These are phyloP conservation scores for Amitus sp. DNA, from an alignment of 2,888 invertebrate species.

Conservation along the genomic window DNA sequence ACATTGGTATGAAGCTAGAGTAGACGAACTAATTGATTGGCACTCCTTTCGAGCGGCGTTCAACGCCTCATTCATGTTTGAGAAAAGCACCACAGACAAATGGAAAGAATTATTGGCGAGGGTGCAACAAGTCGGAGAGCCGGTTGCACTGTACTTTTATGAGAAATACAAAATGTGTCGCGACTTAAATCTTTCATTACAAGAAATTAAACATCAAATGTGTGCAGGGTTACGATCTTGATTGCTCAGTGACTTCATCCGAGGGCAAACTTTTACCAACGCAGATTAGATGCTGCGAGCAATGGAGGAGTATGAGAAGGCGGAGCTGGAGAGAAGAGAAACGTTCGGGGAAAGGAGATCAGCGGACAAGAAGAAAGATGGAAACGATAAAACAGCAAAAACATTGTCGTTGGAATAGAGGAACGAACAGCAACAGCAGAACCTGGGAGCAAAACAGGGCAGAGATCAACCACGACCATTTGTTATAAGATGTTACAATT, in stretches of 20 bases:
- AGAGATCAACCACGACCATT: too few relatives aligned
- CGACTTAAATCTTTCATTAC: constrained; percentile 2
- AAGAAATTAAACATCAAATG: constrained; percentile 6
- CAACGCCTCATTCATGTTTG: constrained; percentile 7
- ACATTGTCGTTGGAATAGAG: too few relatives aligned
- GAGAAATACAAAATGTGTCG: constrained; percentile 11
- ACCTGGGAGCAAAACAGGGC: too few relatives aligned
- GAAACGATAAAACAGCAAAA: too few relatives aligned
- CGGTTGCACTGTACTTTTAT: constrained; percentile 19
- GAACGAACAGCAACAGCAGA: too few relatives aligned
- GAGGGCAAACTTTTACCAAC: constrained; percentile 10
- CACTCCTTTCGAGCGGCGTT: constrained; percentile 9
- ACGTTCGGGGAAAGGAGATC: neutral
- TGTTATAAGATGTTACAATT: constrained; percentile 4
- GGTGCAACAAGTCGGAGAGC: too few relatives aligned
- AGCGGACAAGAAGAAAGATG: too few relatives aligned
- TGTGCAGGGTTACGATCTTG: constrained; percentile 9
- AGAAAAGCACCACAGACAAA: neutral
- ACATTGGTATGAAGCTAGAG: constrained; percentile 20
- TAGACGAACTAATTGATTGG: constrained; percentile 10
- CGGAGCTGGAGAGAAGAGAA: neutral
- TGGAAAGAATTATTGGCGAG: too few relatives aligned
- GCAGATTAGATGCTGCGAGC: constrained; percentile 8
- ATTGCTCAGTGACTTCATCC: constrained; percentile 12
- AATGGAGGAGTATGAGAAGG: constrained; percentile 11